A percentile compares a stretch with the other conserved stretches of the same genome.
These are phyloP conservation scores for Caranx ignobilis DNA, from an alignment of 2,113 vertebrate genomes.

Conservation along the genomic window DNA sequence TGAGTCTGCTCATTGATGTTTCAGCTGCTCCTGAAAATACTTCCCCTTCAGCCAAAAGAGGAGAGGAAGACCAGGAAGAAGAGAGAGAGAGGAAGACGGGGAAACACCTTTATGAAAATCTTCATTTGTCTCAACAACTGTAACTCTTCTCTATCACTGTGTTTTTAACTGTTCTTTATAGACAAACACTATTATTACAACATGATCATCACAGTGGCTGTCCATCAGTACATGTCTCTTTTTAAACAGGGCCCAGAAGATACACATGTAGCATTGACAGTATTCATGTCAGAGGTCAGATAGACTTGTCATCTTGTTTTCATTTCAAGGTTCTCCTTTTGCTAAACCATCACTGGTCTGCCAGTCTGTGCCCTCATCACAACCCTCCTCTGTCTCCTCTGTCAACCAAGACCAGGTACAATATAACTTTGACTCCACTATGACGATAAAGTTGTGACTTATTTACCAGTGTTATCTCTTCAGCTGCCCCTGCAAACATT, in stretches of 20 bases:
- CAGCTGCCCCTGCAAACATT: conserved; percentile 19
- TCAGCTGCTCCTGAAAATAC: conserved; percentile 6
- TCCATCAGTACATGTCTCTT: too few species aligned
- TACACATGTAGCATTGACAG: too few species aligned
- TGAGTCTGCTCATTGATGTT: background rate
- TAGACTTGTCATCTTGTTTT: too few species aligned
- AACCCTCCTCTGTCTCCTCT: conserved; percentile 11
- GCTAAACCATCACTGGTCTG: background rate
- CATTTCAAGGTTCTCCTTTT: background rate
- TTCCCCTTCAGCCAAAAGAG: background rate
- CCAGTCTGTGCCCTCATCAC: conserved; percentile 1
- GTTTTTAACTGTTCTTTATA: too few species aligned
- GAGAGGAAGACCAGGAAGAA: background rate
- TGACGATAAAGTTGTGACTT: background rate
- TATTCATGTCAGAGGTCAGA: too few species aligned
- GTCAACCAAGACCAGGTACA: conserved; percentile 8
- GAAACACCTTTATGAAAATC: background rate
- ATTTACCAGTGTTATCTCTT: background rate
- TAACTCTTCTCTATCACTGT: too few species aligned
- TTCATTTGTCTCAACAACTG: background rate
- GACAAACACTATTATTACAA: too few species aligned
- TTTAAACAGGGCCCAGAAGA: too few species aligned
- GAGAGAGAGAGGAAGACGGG: background rate
- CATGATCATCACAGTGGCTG: too few species aligned
- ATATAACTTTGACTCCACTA: background rate